Base-by-base conservation (phyloP, 2,888 invertebrate species). In the Tiphia femorata region DNA sequence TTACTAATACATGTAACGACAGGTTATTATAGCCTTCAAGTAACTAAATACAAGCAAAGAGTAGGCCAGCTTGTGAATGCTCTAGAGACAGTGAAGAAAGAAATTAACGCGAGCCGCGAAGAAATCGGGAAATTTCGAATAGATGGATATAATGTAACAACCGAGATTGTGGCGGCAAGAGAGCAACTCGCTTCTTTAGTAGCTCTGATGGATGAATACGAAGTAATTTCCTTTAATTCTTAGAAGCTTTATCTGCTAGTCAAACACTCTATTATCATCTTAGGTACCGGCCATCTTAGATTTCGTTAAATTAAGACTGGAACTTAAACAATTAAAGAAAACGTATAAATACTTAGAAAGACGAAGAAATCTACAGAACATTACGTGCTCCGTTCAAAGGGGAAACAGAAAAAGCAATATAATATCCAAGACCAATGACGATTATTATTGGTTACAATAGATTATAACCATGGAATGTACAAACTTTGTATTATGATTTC, bases 251-350 rank as follows among this genome's bases (percentile, higher is more conserved):
- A 14, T 27, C 1, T n/a, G 7, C 20, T 12, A 3, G 0, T n/a
- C 0, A 25, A 14, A 38, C 10, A 2, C 19, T 1, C 6, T 41
- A 19, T 30, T 7, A 52, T 43, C 51, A 38, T 50, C 53, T 17
- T 29, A 79, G 78, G 64, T 87, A 0, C 89, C 89, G 0, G 86
- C 87, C 53, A 77, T 88, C 1, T 84, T 89, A 84, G 88, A 88
- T 0, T 89, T 88, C 29, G 86, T 89, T 0, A 77, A 79, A 27
- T 80, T 87, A 0, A 88, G 88, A 66, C 83, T 85, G 0, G 85
- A 88, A 54, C 69, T 87, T 0, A 75, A 84, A 0, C 86, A 86
- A 30, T 75, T 88, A 60, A 84, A 84, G 38, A 83, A 84, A 37
- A 75, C 77, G 3, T 78, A 86, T 14, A 85, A 84, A 35, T 62